phyloP scores from a whole-genome alignment of 1,140 invertebrate genomes.

The Drosophila nigromelanica region DNA sequence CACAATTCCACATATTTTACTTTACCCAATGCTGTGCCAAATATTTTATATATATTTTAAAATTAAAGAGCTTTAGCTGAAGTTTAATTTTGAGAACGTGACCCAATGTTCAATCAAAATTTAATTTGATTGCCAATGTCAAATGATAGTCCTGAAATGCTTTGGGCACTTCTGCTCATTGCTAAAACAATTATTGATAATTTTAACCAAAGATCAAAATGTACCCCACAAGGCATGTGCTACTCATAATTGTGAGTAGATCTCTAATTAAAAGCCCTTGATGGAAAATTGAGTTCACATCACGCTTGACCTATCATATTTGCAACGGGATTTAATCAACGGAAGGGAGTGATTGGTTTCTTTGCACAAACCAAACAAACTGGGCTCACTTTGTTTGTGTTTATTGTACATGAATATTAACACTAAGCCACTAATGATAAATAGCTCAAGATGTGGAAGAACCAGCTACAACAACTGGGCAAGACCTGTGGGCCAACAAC shows the following conservation, averaged over 20 bases:
- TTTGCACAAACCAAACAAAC: conserved; percentile 13
- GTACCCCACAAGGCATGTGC: conserved; percentile 1
- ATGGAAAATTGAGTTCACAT: conserved; percentile 18
- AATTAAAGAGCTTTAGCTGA: not conserved
- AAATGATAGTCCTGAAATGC: conserved; percentile 34
- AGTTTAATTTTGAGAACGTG: not conserved
- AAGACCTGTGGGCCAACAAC: conserved; percentile 4
- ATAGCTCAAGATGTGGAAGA: conserved; percentile 21
- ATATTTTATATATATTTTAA: not conserved
- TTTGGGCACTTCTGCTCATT: conserved; percentile 7
- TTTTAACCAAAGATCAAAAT: conserved; percentile 29
- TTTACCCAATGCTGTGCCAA: not conserved
- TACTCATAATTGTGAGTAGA: not conserved
- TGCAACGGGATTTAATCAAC: conserved; percentile 6
- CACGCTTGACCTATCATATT: conserved; percentile 13
- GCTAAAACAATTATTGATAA: conserved; percentile 60
- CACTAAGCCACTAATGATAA: conserved; percentile 55
- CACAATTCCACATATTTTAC: not conserved
- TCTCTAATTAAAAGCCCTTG: conserved; percentile 3
- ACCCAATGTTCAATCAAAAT: not conserved
- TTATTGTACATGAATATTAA: conserved; percentile 54
- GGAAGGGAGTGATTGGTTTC: conserved; percentile 25
- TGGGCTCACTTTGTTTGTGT: conserved; percentile 38
- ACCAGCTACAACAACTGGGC: conserved; percentile 1
- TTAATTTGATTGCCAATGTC: conserved; percentile 5